These are phyloP conservation scores for Rhinatrema bivittatum DNA, from an alignment of 2,797 vertebrate genomes.

Conservation along the genomic window DNA sequence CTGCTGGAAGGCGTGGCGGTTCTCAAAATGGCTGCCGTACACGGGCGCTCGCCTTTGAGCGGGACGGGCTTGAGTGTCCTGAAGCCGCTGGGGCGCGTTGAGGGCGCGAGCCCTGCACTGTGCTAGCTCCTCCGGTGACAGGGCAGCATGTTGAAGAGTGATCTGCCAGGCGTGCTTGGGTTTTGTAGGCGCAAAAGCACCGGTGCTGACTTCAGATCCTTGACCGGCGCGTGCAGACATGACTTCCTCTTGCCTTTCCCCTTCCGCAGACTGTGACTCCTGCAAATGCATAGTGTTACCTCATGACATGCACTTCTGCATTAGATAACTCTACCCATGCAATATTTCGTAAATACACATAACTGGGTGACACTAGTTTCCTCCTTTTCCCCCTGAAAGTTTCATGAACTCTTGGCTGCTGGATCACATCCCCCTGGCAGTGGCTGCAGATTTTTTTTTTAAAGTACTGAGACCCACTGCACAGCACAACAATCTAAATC, in stretches of 20 bases:
- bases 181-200: constrained; percentile 5
- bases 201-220: constrained; percentile 3
- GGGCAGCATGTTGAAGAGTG: constrained; percentile 41
- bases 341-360: too few relatives aligned
- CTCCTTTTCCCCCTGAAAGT: too few relatives aligned
- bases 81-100: background rate
- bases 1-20: constrained; percentile 62
- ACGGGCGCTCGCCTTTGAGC: constrained; percentile 6
- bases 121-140: constrained; percentile 32
- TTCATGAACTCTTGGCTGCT: too few relatives aligned
- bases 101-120: background rate
- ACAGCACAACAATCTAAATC: too few relatives aligned
- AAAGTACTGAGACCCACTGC: too few relatives aligned
- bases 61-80: constrained; percentile 9
- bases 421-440: too few relatives aligned
- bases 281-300: too few relatives aligned
- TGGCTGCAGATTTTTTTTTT: too few relatives aligned
- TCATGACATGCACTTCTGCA: too few relatives aligned
- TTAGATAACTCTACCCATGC: too few relatives aligned
- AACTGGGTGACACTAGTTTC: too few relatives aligned
- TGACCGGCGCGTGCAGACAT: background rate
- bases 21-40: constrained; percentile 47
- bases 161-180: constrained; percentile 53
- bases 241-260: background rate
- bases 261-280: constrained; percentile 2